phyloP scores from a whole-genome alignment of 1,140 invertebrate species.

The Drosophila sechellia region DNA sequence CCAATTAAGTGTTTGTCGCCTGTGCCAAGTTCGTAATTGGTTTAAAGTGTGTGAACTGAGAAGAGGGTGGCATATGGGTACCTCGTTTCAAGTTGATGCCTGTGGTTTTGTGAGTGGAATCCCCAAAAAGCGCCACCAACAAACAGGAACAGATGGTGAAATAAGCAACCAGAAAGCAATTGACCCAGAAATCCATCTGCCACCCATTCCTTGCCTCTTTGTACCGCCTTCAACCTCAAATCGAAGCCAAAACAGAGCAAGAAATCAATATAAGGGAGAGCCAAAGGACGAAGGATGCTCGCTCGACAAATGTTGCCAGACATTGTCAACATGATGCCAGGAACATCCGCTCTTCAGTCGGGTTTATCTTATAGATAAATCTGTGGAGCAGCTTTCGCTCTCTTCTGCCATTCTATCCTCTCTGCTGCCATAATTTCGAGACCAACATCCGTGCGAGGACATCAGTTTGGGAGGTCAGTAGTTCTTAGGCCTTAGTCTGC shows the following conservation, averaged over 20 bases:
- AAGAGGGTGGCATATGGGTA: background rate
- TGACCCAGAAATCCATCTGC: slow-evolving; percentile 47
- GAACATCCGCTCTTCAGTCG: slow-evolving; percentile 12
- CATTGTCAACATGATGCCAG: slow-evolving; percentile 23
- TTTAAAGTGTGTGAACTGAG: slow-evolving; percentile 11
- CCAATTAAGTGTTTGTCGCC: slow-evolving; percentile 29
- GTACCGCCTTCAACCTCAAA: slow-evolving; percentile 12
- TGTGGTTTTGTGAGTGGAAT: slow-evolving; percentile 18
- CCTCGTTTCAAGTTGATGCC: slow-evolving; percentile 3
- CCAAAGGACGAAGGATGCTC: slow-evolving; percentile 10
- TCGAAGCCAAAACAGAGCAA: slow-evolving; percentile 39
- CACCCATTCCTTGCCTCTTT: background rate
- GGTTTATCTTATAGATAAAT: slow-evolving; percentile 21
- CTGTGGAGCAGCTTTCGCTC: slow-evolving; percentile 30
- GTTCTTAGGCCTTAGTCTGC: slow-evolving; percentile 24
- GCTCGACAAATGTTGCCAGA: slow-evolving; percentile 30
- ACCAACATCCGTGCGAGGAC: slow-evolving; percentile 18
- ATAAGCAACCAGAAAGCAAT: slow-evolving; percentile 14
- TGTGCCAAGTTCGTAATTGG: slow-evolving; percentile 45
- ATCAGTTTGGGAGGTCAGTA: slow-evolving; percentile 2
- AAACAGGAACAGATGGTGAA: slow-evolving; percentile 8
- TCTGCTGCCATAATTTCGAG: slow-evolving; percentile 50
- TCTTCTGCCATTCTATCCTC: slow-evolving; percentile 1
- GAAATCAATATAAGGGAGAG: slow-evolving; percentile 45
- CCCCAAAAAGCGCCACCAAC: background rate